These are phyloP conservation scores for Miltochrista miniata DNA, from an alignment of 2,888 invertebrate genomes.

Conservation along the genomic window DNA sequence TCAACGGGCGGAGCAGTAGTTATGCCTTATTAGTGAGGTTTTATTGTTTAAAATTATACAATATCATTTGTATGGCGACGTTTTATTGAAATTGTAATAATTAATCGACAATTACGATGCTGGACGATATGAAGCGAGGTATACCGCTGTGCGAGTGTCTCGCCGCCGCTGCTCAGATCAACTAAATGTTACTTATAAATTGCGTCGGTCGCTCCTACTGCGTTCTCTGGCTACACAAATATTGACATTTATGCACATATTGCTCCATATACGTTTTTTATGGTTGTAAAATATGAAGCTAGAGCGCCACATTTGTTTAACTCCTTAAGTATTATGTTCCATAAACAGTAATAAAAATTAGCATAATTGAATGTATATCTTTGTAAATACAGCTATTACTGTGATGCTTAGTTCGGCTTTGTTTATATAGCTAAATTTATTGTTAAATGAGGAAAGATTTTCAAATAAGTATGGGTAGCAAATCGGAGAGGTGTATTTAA, in stretches of 20 bases:
- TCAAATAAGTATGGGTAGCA: slow-evolving; percentile 11
- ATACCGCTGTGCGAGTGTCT: slow-evolving; percentile 71
- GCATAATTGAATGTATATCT: slow-evolving; percentile 77
- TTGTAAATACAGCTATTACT: slow-evolving; percentile 64
- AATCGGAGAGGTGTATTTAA: no score
- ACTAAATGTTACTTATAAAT: slow-evolving; percentile 69
- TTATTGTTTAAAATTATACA: slow-evolving; percentile 76
- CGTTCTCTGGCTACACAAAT: slow-evolving; percentile 59
- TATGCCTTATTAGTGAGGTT: slow-evolving; percentile 73
- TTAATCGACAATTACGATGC: slow-evolving; percentile 82
- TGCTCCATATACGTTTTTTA: slow-evolving; percentile 83
- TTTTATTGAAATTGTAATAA: slow-evolving; percentile 81
- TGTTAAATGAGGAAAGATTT: slow-evolving; percentile 45
- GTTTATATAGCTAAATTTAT: slow-evolving; percentile 62
- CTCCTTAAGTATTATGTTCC: slow-evolving; percentile 64
- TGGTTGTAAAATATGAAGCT: slow-evolving; percentile 80
- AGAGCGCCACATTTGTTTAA: slow-evolving; percentile 62
- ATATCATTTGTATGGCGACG: slow-evolving; percentile 75
- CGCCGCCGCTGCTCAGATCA: slow-evolving; percentile 56
- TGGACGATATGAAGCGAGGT: slow-evolving; percentile 71
- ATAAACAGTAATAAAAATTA: slow-evolving; percentile 76
- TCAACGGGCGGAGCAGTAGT: slow-evolving; percentile 58
- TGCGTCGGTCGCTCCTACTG: slow-evolving; percentile 49
- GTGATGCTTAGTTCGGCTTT: slow-evolving; percentile 63
- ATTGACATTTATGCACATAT: slow-evolving; percentile 83